Evolutionary conservation across 2,113 vertebrate species (phyloP).

Genomic region (Gnathonemus longibarbis): DNA sequence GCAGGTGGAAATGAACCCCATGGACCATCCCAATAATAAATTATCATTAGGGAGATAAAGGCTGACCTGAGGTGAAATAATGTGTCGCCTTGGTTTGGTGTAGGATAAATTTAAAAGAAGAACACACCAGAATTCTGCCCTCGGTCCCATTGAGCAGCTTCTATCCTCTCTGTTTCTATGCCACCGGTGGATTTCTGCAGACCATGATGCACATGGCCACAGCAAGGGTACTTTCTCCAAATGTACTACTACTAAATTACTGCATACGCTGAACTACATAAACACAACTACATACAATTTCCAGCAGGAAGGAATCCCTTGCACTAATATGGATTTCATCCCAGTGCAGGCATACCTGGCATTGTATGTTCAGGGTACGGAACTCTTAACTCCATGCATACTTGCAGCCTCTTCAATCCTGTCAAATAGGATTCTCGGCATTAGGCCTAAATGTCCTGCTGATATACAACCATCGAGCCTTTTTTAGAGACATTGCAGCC

Average conservation of each 20-base stretch:
- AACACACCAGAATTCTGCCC: no score
- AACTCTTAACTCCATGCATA: neutral
- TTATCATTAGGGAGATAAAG: neutral
- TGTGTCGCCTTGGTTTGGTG: neutral
- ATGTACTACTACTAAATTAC: neutral
- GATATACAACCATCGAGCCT: neutral
- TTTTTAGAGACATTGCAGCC: neutral
- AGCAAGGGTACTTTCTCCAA: neutral
- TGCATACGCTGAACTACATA: neutral
- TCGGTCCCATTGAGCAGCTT: neutral
- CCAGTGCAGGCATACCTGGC: neutral
- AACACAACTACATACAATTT: neutral
- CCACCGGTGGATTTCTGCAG: neutral
- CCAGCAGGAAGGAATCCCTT: neutral
- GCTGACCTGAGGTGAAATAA: neutral
- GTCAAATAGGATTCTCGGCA: neutral
- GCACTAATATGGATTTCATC: neutral
- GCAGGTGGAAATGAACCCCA: neutral
- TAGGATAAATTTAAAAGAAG: neutral
- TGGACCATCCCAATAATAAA: neutral
- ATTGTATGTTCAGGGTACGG: neutral
- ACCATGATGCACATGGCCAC: neutral
- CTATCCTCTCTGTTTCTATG: neutral
- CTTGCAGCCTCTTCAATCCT: neutral
- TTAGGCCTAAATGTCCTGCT: neutral